phyloP scores from a whole-genome alignment of 2,113 vertebrate genomes.

The Passer domesticus region DNA sequence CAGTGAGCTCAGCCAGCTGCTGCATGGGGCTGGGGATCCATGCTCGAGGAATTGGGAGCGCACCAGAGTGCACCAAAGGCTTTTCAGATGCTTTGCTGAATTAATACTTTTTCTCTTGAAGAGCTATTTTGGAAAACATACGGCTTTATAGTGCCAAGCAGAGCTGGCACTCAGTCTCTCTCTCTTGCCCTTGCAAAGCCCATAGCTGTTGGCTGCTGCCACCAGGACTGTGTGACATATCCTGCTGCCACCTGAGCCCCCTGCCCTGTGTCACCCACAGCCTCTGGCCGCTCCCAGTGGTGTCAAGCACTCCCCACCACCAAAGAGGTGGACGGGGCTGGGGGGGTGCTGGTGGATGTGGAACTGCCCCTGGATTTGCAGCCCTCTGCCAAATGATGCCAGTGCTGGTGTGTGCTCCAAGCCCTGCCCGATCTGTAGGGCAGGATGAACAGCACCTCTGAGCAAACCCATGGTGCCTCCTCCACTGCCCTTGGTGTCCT shows the following conservation, averaged over 20 bases:
- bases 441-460: neutral
- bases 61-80: rapidly evolving
- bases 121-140: neutral
- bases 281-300: neutral
- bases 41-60: rapidly evolving
- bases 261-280: rapidly evolving
- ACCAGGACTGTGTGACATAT: neutral
- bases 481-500: rapidly evolving
- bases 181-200: neutral
- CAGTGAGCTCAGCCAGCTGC: neutral
- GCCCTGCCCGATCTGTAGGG: rapidly evolving
- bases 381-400: neutral
- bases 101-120: neutral
- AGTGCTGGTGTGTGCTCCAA: neutral
- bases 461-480: rapidly evolving
- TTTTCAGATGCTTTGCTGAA: neutral
- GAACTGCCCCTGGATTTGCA: neutral
- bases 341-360: neutral
- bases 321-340: neutral
- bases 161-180: neutral
- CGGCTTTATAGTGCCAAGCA: rapidly evolving
- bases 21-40: rapidly evolving
- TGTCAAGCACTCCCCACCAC: neutral
- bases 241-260: neutral
- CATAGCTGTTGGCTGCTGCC: rapidly evolving